Percentiles rank a stretch among this genome's conserved stretches.
These are phyloP conservation scores for Mechanitis messenoides DNA, from an alignment of 2,888 invertebrate genomes.

Conservation along the genomic window DNA sequence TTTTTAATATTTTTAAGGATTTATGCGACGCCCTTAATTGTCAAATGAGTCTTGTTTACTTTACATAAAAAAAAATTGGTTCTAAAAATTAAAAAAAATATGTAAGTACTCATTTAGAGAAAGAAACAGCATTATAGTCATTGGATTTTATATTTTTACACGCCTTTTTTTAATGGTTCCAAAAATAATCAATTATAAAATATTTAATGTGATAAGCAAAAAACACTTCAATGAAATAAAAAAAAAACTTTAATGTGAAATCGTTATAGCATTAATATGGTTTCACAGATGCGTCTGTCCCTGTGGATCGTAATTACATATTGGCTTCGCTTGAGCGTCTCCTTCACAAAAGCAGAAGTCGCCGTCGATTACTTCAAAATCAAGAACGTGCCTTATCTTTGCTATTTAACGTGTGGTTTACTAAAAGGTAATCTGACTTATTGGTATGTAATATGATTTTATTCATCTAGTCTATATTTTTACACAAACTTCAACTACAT, in stretches of 20 bases:
- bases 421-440: constrained; percentile 20
- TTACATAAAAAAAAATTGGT: not conserved
- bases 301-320: constrained; percentile 5
- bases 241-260: too few species aligned
- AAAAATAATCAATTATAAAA: too few species aligned
- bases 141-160: too few species aligned
- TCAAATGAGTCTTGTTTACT: not conserved
- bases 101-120: too few species aligned
- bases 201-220: too few species aligned
- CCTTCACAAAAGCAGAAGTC: constrained; percentile 9
- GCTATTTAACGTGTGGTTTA: constrained; percentile 45
- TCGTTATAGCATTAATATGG: too few species aligned
- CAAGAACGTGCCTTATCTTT: constrained; percentile 41
- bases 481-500: too few species aligned
- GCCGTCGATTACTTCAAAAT: constrained; percentile 42
- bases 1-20: not conserved
- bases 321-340: not conserved
- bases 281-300: not conserved
- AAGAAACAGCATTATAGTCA: too few species aligned
- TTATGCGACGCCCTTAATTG: not conserved
- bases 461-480: too few species aligned
- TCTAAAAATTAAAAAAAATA: too few species aligned
- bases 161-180: too few species aligned
- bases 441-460: constrained; percentile 1
- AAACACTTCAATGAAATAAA: too few species aligned